phyloP scores from a whole-genome alignment of 2,797 vertebrate genomes.

The Prionace glauca region DNA sequence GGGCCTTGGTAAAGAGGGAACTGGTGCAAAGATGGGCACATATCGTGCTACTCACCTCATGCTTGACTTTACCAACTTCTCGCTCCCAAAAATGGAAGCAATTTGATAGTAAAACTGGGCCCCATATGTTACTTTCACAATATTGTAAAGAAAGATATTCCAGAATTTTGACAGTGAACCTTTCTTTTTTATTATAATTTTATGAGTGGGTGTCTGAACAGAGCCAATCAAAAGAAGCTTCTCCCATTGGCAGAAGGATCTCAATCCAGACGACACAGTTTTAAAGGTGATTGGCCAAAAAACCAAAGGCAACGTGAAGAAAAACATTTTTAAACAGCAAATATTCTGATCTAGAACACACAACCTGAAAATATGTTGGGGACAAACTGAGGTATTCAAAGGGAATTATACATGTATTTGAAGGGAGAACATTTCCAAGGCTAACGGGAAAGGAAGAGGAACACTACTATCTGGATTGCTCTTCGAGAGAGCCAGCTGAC shows the following conservation, averaged over 20 bases:
- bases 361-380: background rate
- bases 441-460: background rate
- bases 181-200: too few species aligned
- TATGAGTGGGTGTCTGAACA: background rate
- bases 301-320: background rate
- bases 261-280: background rate
- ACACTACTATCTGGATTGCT: background rate
- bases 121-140: too few species aligned
- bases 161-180: too few species aligned
- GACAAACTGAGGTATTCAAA: background rate
- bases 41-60: too few species aligned
- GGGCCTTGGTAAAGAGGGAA: too few species aligned
- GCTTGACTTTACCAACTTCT: too few species aligned
- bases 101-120: too few species aligned
- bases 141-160: too few species aligned
- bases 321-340: background rate
- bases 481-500: background rate
- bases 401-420: background rate
- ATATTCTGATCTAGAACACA: background rate
- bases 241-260: background rate
- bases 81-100: too few species aligned
- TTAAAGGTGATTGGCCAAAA: background rate
- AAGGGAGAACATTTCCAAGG: background rate
- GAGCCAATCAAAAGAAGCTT: background rate
- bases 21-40: too few species aligned